Base-by-base conservation (phyloP, 2,888 invertebrate genomes). In the Allolobophora icterica region DNA sequence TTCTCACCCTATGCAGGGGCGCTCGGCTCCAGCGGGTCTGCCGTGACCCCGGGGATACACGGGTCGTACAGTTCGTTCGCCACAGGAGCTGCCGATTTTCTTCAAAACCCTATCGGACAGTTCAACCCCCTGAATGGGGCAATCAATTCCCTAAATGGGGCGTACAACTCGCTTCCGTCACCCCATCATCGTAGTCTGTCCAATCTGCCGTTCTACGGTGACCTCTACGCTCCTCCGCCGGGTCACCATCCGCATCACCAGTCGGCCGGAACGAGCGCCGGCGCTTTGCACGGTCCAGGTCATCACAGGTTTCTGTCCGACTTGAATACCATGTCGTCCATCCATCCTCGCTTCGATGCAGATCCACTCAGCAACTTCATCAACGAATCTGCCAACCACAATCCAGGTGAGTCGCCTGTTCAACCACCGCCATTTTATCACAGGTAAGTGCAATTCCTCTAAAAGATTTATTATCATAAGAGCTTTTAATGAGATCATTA, bases 181-280 rank as follows among this genome's bases (percentile, higher is more conserved):
- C 38, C 87, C 5, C 87, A 87, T 34, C 87, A 87, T 87, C 87
- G 87, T 24, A 38, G 35, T 38, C 35, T 87, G 35, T 87, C 87
- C 87, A 38, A 38, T 38, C 87, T 87, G 15, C 87, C 87, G 87
- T 87, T 87, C 87, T 87, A 87, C 87, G 87, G 87, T 34, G 87
- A 87, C 35, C 34, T 87, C 35, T 87, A 87, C 87, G 87, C 35
- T 0, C 6, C 87, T 34, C 38, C 87, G 15, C 21, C 87, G 5
- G 87, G 35, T 87, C 87, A 34, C 87, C 87, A 87, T 17, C 87
- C 87, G 34, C 71, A 71, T 71, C 71, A 71, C 71, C 71, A 71
- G n/a, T 71, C 71, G n/a, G 71, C 6, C 13, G n/a, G 30, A n/a
- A n/a, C n/a, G 71, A 71, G 71, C 71, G 71, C 71, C 71, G n/a